Percentiles rank a stretch among this genome's conserved stretches.
These are phyloP conservation scores for Bubalus kerabau DNA, from an alignment of 2,113 vertebrate species.

Conservation along the genomic window DNA sequence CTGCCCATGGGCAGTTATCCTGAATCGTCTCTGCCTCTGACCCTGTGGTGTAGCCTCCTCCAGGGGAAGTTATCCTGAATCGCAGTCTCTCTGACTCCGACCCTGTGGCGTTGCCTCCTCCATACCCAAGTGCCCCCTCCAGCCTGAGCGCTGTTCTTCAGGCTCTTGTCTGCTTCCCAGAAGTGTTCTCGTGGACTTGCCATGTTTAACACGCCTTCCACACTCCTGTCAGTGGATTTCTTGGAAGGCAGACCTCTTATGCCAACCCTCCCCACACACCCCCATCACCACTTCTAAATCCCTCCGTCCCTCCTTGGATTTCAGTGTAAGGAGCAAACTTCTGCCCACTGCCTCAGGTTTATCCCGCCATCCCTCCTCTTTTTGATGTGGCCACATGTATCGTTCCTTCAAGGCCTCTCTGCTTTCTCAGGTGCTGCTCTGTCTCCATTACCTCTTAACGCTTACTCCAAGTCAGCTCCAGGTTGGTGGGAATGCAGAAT, in stretches of 20 bases:
- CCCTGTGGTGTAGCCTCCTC: too few relatives aligned
- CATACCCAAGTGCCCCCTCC: background rate
- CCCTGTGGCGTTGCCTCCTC: fast-evolving
- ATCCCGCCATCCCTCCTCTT: background rate
- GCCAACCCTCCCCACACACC: background rate
- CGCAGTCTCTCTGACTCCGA: background rate
- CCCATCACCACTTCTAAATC: background rate
- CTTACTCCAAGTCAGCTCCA: background rate
- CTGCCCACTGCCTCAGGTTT: background rate
- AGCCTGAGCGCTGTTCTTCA: background rate
- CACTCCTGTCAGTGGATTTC: background rate
- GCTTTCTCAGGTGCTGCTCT: background rate
- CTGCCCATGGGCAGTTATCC: background rate
- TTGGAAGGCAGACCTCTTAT: background rate
- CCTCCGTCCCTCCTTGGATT: background rate
- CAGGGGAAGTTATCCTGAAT: background rate
- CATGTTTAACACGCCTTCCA: background rate
- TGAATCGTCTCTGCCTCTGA: background rate
- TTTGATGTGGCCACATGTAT: background rate
- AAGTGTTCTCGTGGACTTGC: background rate
- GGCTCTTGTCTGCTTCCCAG: background rate
- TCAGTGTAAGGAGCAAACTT: background rate
- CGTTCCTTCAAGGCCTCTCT: background rate
- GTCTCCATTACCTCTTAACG: background rate
- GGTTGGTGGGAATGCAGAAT: background rate